phyloP scores from a whole-genome alignment of 2,797 vertebrate species.

The Parauchenoglanis ngamensis region DNA sequence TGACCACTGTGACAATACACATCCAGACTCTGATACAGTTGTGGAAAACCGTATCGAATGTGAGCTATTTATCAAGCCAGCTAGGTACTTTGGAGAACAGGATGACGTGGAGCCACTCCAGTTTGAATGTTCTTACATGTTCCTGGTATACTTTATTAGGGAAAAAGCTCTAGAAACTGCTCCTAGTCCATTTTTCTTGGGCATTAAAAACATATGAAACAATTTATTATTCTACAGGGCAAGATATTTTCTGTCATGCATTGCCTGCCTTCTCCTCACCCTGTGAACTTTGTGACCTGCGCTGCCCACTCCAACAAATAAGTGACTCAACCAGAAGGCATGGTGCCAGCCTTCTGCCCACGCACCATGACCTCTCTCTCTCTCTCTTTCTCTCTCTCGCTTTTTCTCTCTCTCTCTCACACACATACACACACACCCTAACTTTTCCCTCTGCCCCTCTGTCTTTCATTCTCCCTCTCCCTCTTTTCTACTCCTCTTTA shows the following conservation, averaged over 20 bases:
- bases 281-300: slow-evolving; percentile 55
- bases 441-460: background rate
- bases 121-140: background rate
- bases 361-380: slow-evolving; percentile 10
- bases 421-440: background rate
- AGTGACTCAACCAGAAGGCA: slow-evolving; percentile 57
- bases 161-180: background rate
- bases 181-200: background rate
- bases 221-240: slow-evolving; percentile 27
- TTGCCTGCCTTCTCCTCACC: slow-evolving; percentile 46
- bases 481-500: slow-evolving; percentile 22
- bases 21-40: background rate
- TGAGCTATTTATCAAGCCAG: background rate
- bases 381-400: background rate
- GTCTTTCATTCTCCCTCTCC: background rate
- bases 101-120: background rate
- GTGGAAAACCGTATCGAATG: background rate
- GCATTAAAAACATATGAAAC: background rate
- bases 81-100: background rate
- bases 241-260: slow-evolving; percentile 30
- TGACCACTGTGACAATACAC: background rate
- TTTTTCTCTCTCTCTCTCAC: background rate
- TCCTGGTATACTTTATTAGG: background rate
- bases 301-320: slow-evolving; percentile 55
- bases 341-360: slow-evolving; percentile 55